Percentiles rank a stretch among this genome's conserved stretches.
These are phyloP conservation scores for Oreochromis mossambicus DNA, from an alignment of 2,797 vertebrate species.

Conservation along the genomic window DNA sequence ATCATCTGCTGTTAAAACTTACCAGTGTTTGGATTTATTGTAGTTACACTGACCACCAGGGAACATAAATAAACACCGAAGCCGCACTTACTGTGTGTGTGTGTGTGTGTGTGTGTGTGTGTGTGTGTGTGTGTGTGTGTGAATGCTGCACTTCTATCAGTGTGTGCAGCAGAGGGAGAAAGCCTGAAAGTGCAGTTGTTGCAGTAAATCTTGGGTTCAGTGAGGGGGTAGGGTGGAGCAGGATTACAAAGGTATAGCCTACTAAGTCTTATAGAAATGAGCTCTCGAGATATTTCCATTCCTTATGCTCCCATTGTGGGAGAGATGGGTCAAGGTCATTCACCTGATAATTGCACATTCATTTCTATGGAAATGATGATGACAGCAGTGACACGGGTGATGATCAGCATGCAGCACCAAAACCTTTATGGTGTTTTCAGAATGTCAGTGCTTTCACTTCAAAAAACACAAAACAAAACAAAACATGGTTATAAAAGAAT, in stretches of 20 bases:
- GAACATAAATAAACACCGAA: not conserved
- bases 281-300: slow-evolving; percentile 36
- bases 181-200: slow-evolving; percentile 32
- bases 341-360: not conserved
- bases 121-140: not conserved
- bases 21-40: not conserved
- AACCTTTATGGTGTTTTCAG: not conserved
- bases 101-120: not conserved
- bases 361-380: not conserved
- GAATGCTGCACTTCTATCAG: not conserved
- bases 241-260: slow-evolving; percentile 49
- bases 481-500: not conserved
- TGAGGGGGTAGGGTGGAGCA: slow-evolving; percentile 12
- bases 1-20: slow-evolving; percentile 9
- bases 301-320: not conserved
- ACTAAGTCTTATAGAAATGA: slow-evolving; percentile 39
- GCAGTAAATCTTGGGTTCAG: slow-evolving; percentile 51
- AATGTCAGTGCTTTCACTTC: not conserved
- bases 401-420: not conserved
- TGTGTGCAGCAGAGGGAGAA: slow-evolving; percentile 12
- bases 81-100: not conserved
- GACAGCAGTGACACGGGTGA: not conserved
- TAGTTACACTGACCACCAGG: not conserved
- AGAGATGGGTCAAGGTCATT: slow-evolving; percentile 24
- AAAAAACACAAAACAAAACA: not conserved